These are phyloP conservation scores for Lagocephalus sceleratus DNA, from an alignment of 2,797 vertebrate genomes.

Conservation along the genomic window DNA sequence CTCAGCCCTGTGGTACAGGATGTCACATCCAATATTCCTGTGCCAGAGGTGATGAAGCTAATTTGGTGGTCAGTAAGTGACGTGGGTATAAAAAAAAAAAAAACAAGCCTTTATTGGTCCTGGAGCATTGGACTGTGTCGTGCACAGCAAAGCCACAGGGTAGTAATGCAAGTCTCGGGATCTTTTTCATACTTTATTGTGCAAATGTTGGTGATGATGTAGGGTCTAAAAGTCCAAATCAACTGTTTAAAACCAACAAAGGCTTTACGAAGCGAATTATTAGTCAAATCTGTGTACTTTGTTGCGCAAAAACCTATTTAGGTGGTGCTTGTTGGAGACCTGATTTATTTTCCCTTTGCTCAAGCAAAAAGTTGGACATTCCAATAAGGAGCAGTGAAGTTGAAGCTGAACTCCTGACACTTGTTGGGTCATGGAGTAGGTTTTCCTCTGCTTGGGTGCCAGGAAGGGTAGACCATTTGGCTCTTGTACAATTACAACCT, in stretches of 20 bases:
- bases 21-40: slow-evolving; percentile 73
- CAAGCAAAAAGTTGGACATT: too few relatives aligned
- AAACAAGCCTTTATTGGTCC: slow-evolving; percentile 62
- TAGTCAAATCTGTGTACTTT: too few relatives aligned
- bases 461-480: too few relatives aligned
- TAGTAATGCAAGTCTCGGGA: slow-evolving; percentile 38
- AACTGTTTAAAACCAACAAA: slow-evolving; percentile 1
- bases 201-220: slow-evolving; percentile 40
- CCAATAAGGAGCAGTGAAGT: too few relatives aligned
- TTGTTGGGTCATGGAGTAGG: too few relatives aligned
- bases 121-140: slow-evolving; percentile 50
- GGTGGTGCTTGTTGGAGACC: too few relatives aligned
- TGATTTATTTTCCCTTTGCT: too few relatives aligned
- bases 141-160: slow-evolving; percentile 48
- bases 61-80: slow-evolving; percentile 75
- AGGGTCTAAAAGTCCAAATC: slow-evolving; percentile 27
- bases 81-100: slow-evolving; percentile 63
- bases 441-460: too few relatives aligned
- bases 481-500: too few relatives aligned
- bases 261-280: too few relatives aligned
- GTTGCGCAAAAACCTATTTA: too few relatives aligned
- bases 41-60: slow-evolving; percentile 77
- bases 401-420: too few relatives aligned
- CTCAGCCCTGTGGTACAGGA: slow-evolving; percentile 54
- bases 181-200: slow-evolving; percentile 33